Conservation (phyloP, 2,888 invertebrate species). For the Atrina japonica region DNA sequence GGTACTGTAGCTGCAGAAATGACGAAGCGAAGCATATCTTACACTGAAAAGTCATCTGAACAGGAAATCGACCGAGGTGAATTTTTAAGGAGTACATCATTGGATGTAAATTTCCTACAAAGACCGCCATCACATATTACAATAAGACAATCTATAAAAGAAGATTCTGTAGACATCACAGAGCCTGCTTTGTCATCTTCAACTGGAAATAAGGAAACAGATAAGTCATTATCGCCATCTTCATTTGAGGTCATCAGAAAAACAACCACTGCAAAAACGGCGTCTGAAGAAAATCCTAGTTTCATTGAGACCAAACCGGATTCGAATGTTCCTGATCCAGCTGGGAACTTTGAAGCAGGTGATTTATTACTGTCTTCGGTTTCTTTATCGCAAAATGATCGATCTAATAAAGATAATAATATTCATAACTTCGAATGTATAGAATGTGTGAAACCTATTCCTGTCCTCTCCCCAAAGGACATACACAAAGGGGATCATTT, state of each 20-base stretch:
- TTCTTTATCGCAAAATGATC: neutral
- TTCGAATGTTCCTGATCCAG: no score
- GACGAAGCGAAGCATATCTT: no score
- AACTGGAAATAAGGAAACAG: neutral
- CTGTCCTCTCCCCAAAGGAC: neutral
- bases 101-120: neutral
- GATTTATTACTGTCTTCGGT: neutral
- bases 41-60: no score
- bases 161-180: neutral
- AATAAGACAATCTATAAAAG: neutral
- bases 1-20: no score
- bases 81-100: neutral
- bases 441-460: constrained; percentile 28
- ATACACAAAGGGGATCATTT: constrained; percentile 24
- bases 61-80: no score
- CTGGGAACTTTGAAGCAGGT: neutral
- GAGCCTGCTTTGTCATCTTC: neutral
- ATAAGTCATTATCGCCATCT: neutral
- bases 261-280: no score
- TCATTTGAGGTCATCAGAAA: no score
- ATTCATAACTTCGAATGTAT: constrained; percentile 8
- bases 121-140: neutral
- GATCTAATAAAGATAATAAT: neutral
- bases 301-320: no score
- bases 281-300: no score